A percentile compares a stretch with the other conserved stretches of the same genome.
Evolutionary conservation across 2,113 vertebrate species (phyloP).

Genomic region (Australoheros scitulus): DNA sequence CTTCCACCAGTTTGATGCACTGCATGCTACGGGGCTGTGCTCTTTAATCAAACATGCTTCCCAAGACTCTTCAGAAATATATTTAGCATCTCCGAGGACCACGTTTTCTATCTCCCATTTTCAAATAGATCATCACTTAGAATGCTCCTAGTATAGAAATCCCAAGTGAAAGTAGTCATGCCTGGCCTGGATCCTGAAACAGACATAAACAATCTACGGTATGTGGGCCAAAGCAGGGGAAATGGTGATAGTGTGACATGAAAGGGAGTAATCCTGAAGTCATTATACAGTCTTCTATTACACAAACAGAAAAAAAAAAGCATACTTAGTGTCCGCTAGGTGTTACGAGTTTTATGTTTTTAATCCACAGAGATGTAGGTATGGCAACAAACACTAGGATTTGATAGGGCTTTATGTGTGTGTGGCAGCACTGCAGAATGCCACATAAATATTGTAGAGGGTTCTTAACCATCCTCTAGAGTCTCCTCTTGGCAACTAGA

Average conservation of each 20-base stretch:
- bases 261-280: slow-evolving; percentile 35
- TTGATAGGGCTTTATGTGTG: slow-evolving; percentile 42
- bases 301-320: background rate
- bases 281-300: background rate
- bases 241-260: slow-evolving; percentile 30
- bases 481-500: slow-evolving; percentile 75
- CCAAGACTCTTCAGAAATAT: slow-evolving; percentile 50
- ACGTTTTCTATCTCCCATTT: slow-evolving; percentile 48
- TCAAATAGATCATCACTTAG: slow-evolving; percentile 60
- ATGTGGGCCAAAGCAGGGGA: slow-evolving; percentile 57
- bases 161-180: slow-evolving; percentile 60
- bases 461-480: slow-evolving; percentile 79
- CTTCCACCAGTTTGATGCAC: slow-evolving; percentile 44
- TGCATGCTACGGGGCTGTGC: background rate
- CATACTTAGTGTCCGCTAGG: background rate
- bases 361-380: slow-evolving; percentile 38
- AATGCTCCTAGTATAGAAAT: slow-evolving; percentile 52
- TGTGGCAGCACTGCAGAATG: slow-evolving; percentile 58
- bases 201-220: slow-evolving; percentile 59
- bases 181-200: slow-evolving; percentile 61
- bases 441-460: slow-evolving; percentile 79
- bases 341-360: slow-evolving; percentile 15
- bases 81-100: slow-evolving; percentile 60
- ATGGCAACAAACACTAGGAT: slow-evolving; percentile 41
- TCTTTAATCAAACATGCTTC: slow-evolving; percentile 53